These are phyloP conservation scores for Phalacrocorax brasilianus DNA, from an alignment of 2,113 vertebrate genomes.

Conservation along the genomic window DNA sequence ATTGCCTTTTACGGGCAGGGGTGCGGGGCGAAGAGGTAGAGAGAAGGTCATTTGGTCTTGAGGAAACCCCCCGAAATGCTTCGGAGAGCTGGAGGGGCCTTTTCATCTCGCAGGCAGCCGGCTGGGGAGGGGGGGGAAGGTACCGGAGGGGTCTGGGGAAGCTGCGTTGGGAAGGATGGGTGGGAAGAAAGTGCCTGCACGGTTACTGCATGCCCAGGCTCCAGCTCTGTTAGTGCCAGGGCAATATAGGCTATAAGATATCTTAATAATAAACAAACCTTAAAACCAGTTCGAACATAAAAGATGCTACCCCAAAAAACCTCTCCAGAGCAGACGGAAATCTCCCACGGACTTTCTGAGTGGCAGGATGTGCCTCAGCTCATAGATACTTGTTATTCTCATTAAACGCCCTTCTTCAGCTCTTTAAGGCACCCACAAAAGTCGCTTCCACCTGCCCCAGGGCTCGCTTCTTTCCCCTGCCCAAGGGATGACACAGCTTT, in stretches of 20 bases:
- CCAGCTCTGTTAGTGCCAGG: background rate
- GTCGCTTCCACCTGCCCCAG: background rate
- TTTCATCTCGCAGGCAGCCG: background rate
- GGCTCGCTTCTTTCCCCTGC: background rate
- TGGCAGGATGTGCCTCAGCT: fast-evolving
- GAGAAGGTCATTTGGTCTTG: background rate
- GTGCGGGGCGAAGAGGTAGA: fast-evolving
- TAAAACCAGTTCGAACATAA: background rate
- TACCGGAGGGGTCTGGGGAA: fast-evolving
- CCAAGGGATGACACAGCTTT: background rate
- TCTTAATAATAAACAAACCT: background rate
- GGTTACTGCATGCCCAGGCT: fast-evolving
- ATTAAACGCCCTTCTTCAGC: background rate
- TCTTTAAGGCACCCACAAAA: background rate
- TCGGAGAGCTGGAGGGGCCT: background rate
- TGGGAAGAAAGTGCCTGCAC: background rate
- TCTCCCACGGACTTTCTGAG: background rate
- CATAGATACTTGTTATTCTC: background rate
- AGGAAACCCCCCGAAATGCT: background rate
- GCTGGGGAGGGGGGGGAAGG: background rate
- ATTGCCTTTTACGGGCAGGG: background rate
- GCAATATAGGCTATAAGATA: background rate
- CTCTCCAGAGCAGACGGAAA: background rate
- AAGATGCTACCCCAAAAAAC: background rate
- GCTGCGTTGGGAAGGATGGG: background rate